Evolutionary conservation across 2,888 invertebrate species (phyloP).

Genomic region (Candidula unifasciata): DNA sequence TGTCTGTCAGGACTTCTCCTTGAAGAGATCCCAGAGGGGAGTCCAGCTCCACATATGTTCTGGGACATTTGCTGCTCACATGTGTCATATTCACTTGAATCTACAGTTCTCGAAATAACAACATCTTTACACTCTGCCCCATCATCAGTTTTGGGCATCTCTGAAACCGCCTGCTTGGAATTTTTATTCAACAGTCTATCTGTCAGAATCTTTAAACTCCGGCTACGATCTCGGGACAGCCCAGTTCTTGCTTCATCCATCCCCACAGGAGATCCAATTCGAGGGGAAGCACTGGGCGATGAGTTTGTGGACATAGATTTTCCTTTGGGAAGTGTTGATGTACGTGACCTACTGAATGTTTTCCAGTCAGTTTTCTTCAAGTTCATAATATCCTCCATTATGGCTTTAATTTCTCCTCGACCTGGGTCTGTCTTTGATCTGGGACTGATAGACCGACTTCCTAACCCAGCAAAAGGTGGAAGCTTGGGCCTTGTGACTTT

Average conservation of each 20-base stretch:
- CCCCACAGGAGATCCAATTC: slow-evolving; percentile 63
- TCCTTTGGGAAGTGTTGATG: slow-evolving; percentile 49
- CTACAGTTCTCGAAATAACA: slow-evolving; percentile 38
- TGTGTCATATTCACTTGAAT: slow-evolving; percentile 11
- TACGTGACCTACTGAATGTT: slow-evolving; percentile 65
- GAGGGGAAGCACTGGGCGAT: slow-evolving; percentile 69
- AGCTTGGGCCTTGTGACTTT: slow-evolving; percentile 70
- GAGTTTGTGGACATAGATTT: slow-evolving; percentile 70
- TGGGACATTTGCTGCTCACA: slow-evolving; percentile 34
- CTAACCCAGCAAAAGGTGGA: slow-evolving; percentile 63
- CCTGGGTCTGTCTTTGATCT: slow-evolving; percentile 71
- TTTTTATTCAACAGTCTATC: slow-evolving; percentile 67
- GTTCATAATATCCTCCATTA: slow-evolving; percentile 73
- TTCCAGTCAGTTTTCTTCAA: slow-evolving; percentile 70
- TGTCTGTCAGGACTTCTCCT: slow-evolving; percentile 47
- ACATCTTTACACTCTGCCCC: slow-evolving; percentile 23
- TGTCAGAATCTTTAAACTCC: slow-evolving; percentile 70
- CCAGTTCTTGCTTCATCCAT: slow-evolving; percentile 60
- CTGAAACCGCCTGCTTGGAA: slow-evolving; percentile 37
- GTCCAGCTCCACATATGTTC: background rate
- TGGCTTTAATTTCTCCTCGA: slow-evolving; percentile 68
- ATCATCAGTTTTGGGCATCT: background rate
- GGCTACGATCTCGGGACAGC: slow-evolving; percentile 66
- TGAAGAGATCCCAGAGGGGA: slow-evolving; percentile 28
- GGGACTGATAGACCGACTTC: slow-evolving; percentile 60